Base-by-base conservation (phyloP, 2,888 invertebrate genomes). In the Leucoma salicis region DNA sequence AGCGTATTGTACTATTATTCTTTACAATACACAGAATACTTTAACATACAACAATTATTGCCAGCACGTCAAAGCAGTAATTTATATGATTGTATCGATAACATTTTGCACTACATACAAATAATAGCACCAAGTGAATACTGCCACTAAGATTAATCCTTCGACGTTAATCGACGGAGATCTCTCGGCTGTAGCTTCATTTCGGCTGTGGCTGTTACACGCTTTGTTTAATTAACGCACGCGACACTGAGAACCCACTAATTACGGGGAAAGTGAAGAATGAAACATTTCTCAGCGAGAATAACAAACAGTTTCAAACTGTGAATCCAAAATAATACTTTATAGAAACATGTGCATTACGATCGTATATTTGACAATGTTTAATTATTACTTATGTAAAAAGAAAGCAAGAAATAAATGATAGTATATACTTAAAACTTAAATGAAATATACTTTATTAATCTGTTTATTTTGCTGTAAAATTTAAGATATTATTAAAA, bases 171-270 rank as follows among this genome's bases (percentile, higher is more conserved):
- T 62, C 43, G 62, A 57, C 57, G 61, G 50, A 49, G 42, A 37
- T 38, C 35, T 48, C 41, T 53, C 46, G 46, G 46, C 35, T 49
- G 49, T 45, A 46, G 49, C 44, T 55, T 39, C 47, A 42, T 66
- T 70, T 68, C 63, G 70, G 68, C 68, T 61, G 65, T 60, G 59
- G 60, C 58, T 57, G 63, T 72, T 70, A 65, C 53, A 59, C 53
- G 59, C 57, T 58, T 51, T 50, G 58, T 53, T 55, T 70, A 63
- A 69, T 68, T 71, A 63, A 49, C 58, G 47, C 46, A 59, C 48
- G 40, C 49, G 32, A 41, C 54, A 54, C 51, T 63, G 57, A 63
- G 69, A 60, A 61, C 57, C 49, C 34, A 49, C 57, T 61, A 64
- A 70, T 68, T 70, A 64, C 56, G 56, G 51, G 37, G 41, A 46